These are phyloP conservation scores for Sparidentex hasta DNA, from an alignment of 2,797 vertebrate genomes.

Conservation along the genomic window DNA sequence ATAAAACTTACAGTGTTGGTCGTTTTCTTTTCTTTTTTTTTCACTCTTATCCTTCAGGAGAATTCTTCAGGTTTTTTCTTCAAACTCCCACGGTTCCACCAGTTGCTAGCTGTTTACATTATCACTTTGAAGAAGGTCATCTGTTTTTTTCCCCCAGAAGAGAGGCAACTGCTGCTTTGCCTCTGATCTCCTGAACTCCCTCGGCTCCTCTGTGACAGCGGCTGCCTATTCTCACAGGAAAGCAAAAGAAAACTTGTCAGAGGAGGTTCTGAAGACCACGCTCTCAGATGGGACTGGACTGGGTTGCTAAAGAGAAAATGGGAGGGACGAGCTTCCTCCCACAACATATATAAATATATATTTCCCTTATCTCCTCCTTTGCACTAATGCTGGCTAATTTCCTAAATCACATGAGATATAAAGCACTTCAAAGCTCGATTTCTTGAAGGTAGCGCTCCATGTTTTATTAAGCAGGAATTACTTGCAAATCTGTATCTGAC, in stretches of 20 bases:
- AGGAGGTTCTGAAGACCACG: conserved; percentile 65
- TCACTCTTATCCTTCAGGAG: conserved; percentile 51
- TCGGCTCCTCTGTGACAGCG: conserved; percentile 70
- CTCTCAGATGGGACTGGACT: conserved; percentile 56
- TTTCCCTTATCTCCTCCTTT: neutral
- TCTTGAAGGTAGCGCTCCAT: neutral
- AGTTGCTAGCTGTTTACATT: conserved; percentile 79
- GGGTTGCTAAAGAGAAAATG: conserved; percentile 42
- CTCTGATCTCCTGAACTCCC: conserved; percentile 79
- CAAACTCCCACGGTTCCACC: conserved; percentile 76
- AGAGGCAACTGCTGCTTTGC: conserved; percentile 72
- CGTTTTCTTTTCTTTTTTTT: conserved; percentile 8
- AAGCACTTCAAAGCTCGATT: neutral
- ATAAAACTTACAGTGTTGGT: conserved; percentile 58
- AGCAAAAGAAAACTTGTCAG: conserved; percentile 63
- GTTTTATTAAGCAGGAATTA: conserved; percentile 29
- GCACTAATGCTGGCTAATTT: conserved; percentile 18
- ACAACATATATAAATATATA: conserved; percentile 15
- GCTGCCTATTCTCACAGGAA: conserved; percentile 79
- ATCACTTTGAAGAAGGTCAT: conserved; percentile 81
- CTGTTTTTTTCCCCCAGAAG: conserved; percentile 70
- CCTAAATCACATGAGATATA: conserved; percentile 6
- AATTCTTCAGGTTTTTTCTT: conserved; percentile 66
- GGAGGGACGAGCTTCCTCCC: conserved; percentile 55
- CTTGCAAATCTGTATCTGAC: conserved; percentile 26